Evolutionary conservation across 2,888 invertebrate genomes (phyloP), one percentile per base, ranked within the genome.

Genomic region (Bugula neritina): DNA sequence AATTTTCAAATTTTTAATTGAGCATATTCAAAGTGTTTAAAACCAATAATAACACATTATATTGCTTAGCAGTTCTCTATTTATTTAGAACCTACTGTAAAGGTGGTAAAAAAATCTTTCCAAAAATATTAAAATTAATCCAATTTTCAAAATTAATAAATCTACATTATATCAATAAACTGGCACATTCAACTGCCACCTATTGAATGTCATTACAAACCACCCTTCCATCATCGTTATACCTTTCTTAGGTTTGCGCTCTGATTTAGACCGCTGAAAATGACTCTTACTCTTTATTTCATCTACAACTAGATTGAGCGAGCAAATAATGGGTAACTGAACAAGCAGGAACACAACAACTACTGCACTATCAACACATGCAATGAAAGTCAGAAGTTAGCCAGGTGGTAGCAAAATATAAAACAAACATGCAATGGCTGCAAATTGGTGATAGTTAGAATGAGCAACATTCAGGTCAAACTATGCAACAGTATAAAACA

Each of bases 231-330:
- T n/a, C 43, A 43, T 17, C 43, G 31, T 27, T 10, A 27, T 63
- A 63, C 63, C 63, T 63, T 63, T 63, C 63, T 63, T 63, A 52
- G 69, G 69, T 52, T 77, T 78, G 23, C 80, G 74, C 58, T 81
- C 81, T 63, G 81, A 81, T 73, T 80, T 78, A 71, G 80, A 80
- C 71, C 81, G 76, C 71, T 79, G 79, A 76, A 80, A 77, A 73
- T 75, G 25, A 54, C 52, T 79, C 75, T 76, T 78, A 69, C 75
- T 73, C 72, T 79, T 79, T 75, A 78, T 75, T 72, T 80, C 79
- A 55, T 77, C 77, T 74, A 80, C 78, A 74, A 81, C 81, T 81
- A 71, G 23, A 63, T 63, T 21, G 29, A 63, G 13, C 25, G 31
- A 31, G 63, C 63, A 63, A 63, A 25, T 25, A 31, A 31, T n/a